Percentiles rank a stretch among this genome's conserved stretches.
Evolutionary conservation across 92 coral and sea anemone genomes (phyloP).

Genomic region (Plumapathes pennacea): DNA sequence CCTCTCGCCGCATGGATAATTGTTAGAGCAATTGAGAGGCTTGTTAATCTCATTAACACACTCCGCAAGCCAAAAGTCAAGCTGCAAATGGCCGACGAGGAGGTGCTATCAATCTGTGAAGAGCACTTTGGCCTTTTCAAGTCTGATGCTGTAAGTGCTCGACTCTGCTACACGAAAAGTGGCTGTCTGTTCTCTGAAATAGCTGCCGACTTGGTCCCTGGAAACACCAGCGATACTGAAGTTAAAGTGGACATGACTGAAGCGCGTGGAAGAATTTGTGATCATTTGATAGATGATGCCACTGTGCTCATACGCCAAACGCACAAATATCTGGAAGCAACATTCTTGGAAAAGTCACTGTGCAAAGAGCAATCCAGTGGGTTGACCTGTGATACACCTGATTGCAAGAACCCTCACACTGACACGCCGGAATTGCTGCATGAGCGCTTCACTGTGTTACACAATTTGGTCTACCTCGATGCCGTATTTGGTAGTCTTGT

Average conservation of each 20-base stretch:
- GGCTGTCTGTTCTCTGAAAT: constrained; percentile 30
- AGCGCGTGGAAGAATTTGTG: constrained; percentile 36
- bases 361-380: constrained; percentile 14
- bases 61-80: constrained; percentile 41
- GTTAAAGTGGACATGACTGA: constrained; percentile 21
- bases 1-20: constrained; percentile 45
- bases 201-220: constrained; percentile 8
- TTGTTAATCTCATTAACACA: constrained; percentile 37
- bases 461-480: constrained; percentile 53
- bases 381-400: constrained; percentile 3
- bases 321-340: constrained; percentile 4
- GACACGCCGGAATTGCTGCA: constrained; percentile 23
- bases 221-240: constrained; percentile 7
- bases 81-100: constrained; percentile 22
- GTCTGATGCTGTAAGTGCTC: constrained; percentile 17
- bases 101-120: constrained; percentile 45
- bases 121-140: constrained; percentile 64
- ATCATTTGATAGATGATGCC: constrained; percentile 14
- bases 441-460: constrained; percentile 43
- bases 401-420: constrained; percentile 26
- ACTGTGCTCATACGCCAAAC: constrained; percentile 8
- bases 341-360: neutral
- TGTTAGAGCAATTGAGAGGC: constrained; percentile 51
- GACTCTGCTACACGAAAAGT: constrained; percentile 8
- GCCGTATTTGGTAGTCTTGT: constrained; percentile 30